Evolutionary conservation across 1,140 invertebrate species (phyloP), one percentile per base, ranked within the genome.

Genomic region (Geopemphigus sp.): DNA sequence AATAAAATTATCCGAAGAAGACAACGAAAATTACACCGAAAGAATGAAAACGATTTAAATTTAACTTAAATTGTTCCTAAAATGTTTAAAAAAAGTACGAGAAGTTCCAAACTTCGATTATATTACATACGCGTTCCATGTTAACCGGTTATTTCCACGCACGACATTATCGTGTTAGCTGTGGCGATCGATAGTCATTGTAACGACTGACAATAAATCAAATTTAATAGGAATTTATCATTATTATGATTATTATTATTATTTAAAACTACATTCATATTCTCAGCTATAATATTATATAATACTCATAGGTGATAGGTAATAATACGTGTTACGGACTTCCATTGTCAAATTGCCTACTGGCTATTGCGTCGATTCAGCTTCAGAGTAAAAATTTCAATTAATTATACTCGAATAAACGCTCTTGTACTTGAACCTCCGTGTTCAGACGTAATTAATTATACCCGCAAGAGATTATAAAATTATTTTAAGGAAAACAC

Each of bases 201-300:
- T 15, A 29, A 29, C 10, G 56, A 59, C 56, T 26, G 29, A 61
- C 24, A 26, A 61, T 61, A 61, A 61, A 61, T 29, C 59, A 61
- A 61, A 61, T 26, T 29, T 63, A 32, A 63, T 63, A 63, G 17
- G 59, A 63, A 63, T 63, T 39, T n/a, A n/a, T n/a, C n/a, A 39
- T 39, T 8, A 8, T 39, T 39, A 39, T 8, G 32, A 39, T n/a
- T n/a, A n/a, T n/a, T n/a, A n/a, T n/a, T 61, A 29, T 29, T 63
- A 63, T 32, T 63, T 29, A 63, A 63, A 63, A 63, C 12, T 29
- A 15, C 8, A 19, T 63, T 63, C 29, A 29, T 15, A 26, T 29
- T 19, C 6, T 63, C 26, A 10, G 17, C 26, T 24, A 8, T 59
- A 26, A 1, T 0, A 39, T 8, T 3, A 8, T 39, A 39, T 6